These are phyloP conservation scores for Formica aserva DNA, from an alignment of 2,888 invertebrate species.

Conservation along the genomic window DNA sequence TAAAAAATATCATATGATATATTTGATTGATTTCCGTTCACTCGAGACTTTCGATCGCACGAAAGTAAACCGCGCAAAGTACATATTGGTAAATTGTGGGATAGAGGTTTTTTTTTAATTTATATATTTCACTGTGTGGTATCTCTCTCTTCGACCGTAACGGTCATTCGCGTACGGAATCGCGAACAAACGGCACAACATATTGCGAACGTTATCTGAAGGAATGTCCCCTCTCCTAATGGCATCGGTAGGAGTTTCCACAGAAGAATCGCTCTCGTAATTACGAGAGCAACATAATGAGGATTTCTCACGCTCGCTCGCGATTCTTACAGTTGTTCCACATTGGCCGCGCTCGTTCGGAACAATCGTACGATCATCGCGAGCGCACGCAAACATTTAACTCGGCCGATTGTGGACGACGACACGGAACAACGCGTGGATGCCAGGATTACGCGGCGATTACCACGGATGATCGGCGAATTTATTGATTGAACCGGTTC, in stretches of 20 bases:
- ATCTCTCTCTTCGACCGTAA: background rate
- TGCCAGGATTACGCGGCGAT: conserved; percentile 30
- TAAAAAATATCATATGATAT: background rate
- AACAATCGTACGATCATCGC: conserved; percentile 42
- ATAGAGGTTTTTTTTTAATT: background rate
- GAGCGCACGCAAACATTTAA: conserved; percentile 47
- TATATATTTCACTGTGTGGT: background rate
- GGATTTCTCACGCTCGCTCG: conserved; percentile 56
- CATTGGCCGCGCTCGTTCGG: conserved; percentile 31
- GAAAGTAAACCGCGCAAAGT: background rate
- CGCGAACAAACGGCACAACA: conserved; percentile 6
- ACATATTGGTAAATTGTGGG: conserved; percentile 2
- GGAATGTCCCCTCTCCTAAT: background rate
- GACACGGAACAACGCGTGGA: conserved; percentile 9
- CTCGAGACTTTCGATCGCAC: background rate
- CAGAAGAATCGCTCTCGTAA: conserved; percentile 51
- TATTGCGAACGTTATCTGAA: background rate
- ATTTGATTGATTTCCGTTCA: background rate
- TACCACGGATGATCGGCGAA: conserved; percentile 34
- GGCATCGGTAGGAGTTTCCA: conserved; percentile 25
- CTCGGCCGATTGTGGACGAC: conserved; percentile 10
- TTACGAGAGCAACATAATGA: conserved; percentile 60
- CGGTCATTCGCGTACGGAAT: background rate
- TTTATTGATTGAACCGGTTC: conserved; percentile 40
- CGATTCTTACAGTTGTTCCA: conserved; percentile 46